phyloP scores from a whole-genome alignment of 2,113 vertebrate species.

The Oceanodroma tethys region DNA sequence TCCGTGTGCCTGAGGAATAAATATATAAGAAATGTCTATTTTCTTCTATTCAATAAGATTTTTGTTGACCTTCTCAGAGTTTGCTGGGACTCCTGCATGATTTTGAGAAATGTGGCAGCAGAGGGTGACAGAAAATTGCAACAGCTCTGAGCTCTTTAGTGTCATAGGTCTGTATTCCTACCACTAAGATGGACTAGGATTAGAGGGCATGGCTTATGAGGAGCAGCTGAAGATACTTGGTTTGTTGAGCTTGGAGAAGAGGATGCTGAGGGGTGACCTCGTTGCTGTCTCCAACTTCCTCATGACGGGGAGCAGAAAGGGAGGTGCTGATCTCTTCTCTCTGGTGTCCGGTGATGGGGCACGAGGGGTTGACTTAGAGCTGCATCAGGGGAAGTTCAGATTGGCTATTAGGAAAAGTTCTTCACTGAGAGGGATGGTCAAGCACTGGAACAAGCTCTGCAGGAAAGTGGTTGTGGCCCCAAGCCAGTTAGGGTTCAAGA shows the following conservation, averaged over 20 bases:
- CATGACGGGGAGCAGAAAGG: neutral
- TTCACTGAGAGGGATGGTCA: neutral
- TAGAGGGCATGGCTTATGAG: neutral
- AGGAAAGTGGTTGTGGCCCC: neutral
- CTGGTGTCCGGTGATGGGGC: neutral
- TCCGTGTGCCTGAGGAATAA: neutral
- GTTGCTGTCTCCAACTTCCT: neutral
- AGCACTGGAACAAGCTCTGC: neutral
- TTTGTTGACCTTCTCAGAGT: neutral
- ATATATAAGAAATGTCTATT: neutral
- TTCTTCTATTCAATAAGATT: neutral
- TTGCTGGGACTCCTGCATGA: accelerated
- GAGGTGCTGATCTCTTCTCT: neutral
- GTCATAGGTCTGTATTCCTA: neutral
- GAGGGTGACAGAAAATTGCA: neutral
- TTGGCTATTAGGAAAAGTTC: neutral
- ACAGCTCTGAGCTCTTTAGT: neutral
- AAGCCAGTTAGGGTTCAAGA: neutral
- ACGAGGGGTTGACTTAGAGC: neutral
- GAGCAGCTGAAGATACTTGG: neutral
- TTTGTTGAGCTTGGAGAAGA: neutral
- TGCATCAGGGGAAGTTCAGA: neutral
- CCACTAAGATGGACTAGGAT: neutral
- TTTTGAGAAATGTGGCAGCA: neutral
- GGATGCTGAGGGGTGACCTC: neutral